Evolutionary conservation across 2,888 invertebrate genomes (phyloP), one percentile per base, ranked within the genome.

Genomic region (Drosophila lacicola): DNA sequence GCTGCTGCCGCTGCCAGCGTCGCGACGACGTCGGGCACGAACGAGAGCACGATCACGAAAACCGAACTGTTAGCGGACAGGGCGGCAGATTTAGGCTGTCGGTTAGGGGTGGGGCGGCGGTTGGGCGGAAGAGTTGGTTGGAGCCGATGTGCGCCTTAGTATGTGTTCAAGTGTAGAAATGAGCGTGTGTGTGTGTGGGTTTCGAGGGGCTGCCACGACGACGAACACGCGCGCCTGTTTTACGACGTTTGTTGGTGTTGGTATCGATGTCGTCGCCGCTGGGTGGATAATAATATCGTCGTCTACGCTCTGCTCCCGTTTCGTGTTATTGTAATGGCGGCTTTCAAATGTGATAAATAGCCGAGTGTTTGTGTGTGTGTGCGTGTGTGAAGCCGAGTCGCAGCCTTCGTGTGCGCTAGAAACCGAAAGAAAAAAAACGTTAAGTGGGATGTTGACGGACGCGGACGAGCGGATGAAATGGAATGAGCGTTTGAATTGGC

Each of bases 401-500:
- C 65, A 76, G 81, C 78, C 78, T 79, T 71, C 62, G 61, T 56
- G 21, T 53, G 61, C 53, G 53, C 53, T 53, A 58, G 36, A 56
- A 57, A 65, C 46, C 55, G 47, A 64, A 41, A 66, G 33, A 54
- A 64, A 72, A 70, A 75, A 76, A 75, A 73, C 70, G 64, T 78
- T 80, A 88, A 82, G 83, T 89, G 90, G 88, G 85, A 88, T 89
- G 87, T 88, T 84, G 88, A 86, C 86, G 89, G 86, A 89, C 86
- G 89, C 88, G 89, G 89, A 89, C 84, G 89, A 89, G 88, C 84
- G 88, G 82, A 86, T 89, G 84, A 83, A 90, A 90, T 90, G 90
- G 81, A 82, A 80, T 78, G 80, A 77, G 73, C 86, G 70, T 82
- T 84, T 78, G 86, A 88, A 79, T 78, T 45, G 61, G 70, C 68